Percentiles rank a stretch among this genome's conserved stretches.
These are phyloP conservation scores for Desmodus rotundus DNA, from an alignment of 2,113 vertebrate genomes.

Conservation along the genomic window DNA sequence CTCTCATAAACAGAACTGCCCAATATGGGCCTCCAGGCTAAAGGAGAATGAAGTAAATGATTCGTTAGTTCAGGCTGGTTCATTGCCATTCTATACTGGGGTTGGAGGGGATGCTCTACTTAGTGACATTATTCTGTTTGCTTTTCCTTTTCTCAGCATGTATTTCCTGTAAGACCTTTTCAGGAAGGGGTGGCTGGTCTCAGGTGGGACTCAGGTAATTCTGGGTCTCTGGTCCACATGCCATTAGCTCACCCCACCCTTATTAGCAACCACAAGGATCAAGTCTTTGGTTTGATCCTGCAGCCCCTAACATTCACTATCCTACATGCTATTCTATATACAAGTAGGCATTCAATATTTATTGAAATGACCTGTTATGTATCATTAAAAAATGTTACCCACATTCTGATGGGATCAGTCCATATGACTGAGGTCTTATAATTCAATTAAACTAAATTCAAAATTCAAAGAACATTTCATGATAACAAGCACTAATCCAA, in stretches of 20 bases:
- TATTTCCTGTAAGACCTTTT: background rate
- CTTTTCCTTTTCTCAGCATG: background rate
- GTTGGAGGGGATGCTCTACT: background rate
- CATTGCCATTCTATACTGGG: background rate
- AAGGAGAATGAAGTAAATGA: background rate
- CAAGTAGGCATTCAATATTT: background rate
- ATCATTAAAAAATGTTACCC: background rate
- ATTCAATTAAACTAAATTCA: slow-evolving; percentile 42
- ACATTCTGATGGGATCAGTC: background rate
- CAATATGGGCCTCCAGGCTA: background rate
- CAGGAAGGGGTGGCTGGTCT: background rate
- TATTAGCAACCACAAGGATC: background rate
- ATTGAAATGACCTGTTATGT: background rate
- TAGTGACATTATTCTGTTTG: background rate
- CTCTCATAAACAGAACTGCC: background rate
- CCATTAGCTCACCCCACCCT: background rate
- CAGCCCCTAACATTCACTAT: background rate
- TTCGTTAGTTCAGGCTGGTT: background rate
- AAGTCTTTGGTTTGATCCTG: background rate
- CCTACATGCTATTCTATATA: background rate
- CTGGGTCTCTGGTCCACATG: background rate
- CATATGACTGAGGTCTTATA: background rate
- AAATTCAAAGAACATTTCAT: slow-evolving; percentile 22
- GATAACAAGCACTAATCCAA: slow-evolving; percentile 6
- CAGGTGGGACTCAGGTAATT: background rate